Evolutionary conservation across 2,888 invertebrate genomes (phyloP).

Genomic region (Aromia moschata): DNA sequence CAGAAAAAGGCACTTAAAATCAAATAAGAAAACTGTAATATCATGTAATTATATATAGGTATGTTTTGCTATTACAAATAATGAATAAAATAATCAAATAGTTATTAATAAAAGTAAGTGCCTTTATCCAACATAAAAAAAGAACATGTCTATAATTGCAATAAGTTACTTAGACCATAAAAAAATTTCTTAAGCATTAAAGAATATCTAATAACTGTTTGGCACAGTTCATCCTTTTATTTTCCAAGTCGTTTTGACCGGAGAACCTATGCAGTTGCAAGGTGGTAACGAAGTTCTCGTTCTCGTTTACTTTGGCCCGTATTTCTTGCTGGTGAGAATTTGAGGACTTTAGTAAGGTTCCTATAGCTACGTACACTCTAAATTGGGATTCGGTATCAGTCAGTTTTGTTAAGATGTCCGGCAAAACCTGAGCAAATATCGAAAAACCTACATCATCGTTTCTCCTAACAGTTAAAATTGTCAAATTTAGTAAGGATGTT

Average conservation of each 20-base stretch:
- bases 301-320: constrained; percentile 60
- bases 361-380: constrained; percentile 79
- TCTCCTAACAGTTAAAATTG: constrained; percentile 70
- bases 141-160: not conserved
- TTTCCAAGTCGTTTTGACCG: constrained; percentile 63
- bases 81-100: too few species aligned
- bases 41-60: not conserved
- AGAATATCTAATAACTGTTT: constrained; percentile 51
- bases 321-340: constrained; percentile 58
- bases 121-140: constrained; percentile 3
- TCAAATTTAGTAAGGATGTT: constrained; percentile 77
- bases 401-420: constrained; percentile 67
- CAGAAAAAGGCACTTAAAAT: constrained; percentile 7
- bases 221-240: constrained; percentile 61
- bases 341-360: constrained; percentile 71
- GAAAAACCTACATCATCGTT: constrained; percentile 64
- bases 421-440: constrained; percentile 66
- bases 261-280: constrained; percentile 60
- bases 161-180: constrained; percentile 1
- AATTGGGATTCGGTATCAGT: constrained; percentile 79
- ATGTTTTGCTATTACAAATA: too few species aligned
- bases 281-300: constrained; percentile 51
- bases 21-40: not conserved
- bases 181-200: constrained; percentile 29
- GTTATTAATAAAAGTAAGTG: constrained; percentile 6